These are phyloP conservation scores for Drosophila gaucha DNA, from an alignment of 2,888 invertebrate genomes.

Conservation along the genomic window DNA sequence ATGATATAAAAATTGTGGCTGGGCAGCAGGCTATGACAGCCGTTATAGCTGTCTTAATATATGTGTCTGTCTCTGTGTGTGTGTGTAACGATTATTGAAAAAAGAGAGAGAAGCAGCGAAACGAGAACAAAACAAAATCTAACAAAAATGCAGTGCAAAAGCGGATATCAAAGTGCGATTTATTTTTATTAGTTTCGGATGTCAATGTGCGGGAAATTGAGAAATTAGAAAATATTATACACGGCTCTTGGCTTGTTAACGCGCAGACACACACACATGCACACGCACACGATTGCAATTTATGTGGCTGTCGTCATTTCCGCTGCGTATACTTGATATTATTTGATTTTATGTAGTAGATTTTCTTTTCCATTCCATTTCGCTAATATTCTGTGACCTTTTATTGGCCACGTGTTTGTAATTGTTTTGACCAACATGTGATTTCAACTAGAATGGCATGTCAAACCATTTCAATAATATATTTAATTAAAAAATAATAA, in stretches of 20 bases:
- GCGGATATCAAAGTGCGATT: conserved; percentile 81
- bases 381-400: conserved; percentile 3
- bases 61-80: conserved; percentile 33
- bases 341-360: conserved; percentile 53
- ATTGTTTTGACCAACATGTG: conserved; percentile 6
- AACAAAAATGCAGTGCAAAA: conserved; percentile 48
- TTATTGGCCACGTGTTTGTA: neutral
- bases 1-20: conserved; percentile 70
- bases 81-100: conserved; percentile 70
- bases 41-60: conserved; percentile 40
- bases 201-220: conserved; percentile 81
- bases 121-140: conserved; percentile 28
- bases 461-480: neutral
- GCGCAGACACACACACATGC: conserved; percentile 28
- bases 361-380: neutral
- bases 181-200: conserved; percentile 81
- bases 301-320: conserved; percentile 29
- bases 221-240: conserved; percentile 81
- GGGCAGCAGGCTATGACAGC: conserved; percentile 48
- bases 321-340: conserved; percentile 30
- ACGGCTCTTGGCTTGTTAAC: conserved; percentile 68
- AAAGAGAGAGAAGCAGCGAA: conserved; percentile 20
- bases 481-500: conserved; percentile 39
- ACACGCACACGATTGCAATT: conserved; percentile 19
- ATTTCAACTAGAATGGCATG: neutral